phyloP scores from a whole-genome alignment of 2,113 vertebrate genomes.

The Lutjanus erythropterus region DNA sequence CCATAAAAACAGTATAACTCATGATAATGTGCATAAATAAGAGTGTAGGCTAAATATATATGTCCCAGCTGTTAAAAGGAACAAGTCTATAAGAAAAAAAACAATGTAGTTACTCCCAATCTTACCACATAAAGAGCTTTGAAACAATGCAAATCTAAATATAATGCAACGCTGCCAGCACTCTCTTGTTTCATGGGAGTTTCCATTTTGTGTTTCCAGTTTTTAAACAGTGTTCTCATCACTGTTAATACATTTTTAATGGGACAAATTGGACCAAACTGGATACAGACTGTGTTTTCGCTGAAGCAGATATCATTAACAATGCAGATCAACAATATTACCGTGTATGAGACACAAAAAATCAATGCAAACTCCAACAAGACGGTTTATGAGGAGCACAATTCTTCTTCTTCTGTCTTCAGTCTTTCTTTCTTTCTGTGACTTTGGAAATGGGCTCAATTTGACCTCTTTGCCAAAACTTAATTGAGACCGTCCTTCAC shows the following conservation, averaged over 20 bases:
- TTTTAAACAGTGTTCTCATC: neutral
- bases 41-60: neutral
- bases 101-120: neutral
- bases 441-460: neutral
- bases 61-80: neutral
- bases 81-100: neutral
- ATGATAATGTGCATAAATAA: neutral
- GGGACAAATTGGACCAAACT: conserved; percentile 8
- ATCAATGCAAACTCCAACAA: neutral
- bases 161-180: neutral
- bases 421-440: neutral
- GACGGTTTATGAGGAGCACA: neutral
- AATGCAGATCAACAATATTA: neutral
- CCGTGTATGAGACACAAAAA: neutral
- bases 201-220: neutral
- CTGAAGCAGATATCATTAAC: conserved; percentile 1
- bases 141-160: neutral
- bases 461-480: neutral
- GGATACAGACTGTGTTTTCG: neutral
- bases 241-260: conserved; percentile 22
- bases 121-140: neutral
- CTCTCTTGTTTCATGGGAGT: neutral
- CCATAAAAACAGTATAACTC: neutral
- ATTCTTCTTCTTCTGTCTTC: neutral
- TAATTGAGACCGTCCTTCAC: neutral